Evolutionary conservation across 1,140 invertebrate species (phyloP), one percentile per base, ranked within the genome.

Genomic region (Drosophila pandora): DNA sequence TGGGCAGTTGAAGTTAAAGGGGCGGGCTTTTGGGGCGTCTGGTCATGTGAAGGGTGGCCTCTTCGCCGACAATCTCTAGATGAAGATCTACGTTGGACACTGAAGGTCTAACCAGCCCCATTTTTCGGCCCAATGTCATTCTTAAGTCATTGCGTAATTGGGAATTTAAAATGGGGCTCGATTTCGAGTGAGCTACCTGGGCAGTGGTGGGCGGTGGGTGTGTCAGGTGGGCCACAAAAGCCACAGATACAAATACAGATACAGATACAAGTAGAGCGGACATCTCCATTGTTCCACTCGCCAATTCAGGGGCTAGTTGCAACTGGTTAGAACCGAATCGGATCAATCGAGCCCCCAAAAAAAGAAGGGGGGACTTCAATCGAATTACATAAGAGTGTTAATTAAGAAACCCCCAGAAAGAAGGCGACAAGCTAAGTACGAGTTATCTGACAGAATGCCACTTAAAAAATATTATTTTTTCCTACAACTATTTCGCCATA

Each of bases 301-400:
- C 10, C 58, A 73, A 61, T 73, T 73, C 68, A 56, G n/a, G 53
- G 39, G 61, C 74, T 58, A 50, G 81, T 78, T 58, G 74, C 69
- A 77, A 65, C 82, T 78, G 60, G 81, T 81, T 85, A 52, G 45
- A 85, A 70, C 81, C 45, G 75, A 55, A 49, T 39, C 57, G 9
- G 6, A 10, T 47, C 47, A 61, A 64, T 69, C n/a, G 23, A 63
- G 52, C 47, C 60, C 9, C 43, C 8, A 10, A 47, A 47, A 47
- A 17, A 43, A 3, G 7, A 17, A 17, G 17, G 17, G 17, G 17
- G 7, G 3, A 13, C 34, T 3, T 4, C 10, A 37, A 37, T 8
- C 8, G 7, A 9, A 10, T 32, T 32, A 10, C 32, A 32, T 32
- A 32, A 32, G 7, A 10, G 9, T 9, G 9, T 32, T 32, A 9